Conservation (phyloP, 2,888 invertebrate genomes). For the Gortyna flavago region DNA sequence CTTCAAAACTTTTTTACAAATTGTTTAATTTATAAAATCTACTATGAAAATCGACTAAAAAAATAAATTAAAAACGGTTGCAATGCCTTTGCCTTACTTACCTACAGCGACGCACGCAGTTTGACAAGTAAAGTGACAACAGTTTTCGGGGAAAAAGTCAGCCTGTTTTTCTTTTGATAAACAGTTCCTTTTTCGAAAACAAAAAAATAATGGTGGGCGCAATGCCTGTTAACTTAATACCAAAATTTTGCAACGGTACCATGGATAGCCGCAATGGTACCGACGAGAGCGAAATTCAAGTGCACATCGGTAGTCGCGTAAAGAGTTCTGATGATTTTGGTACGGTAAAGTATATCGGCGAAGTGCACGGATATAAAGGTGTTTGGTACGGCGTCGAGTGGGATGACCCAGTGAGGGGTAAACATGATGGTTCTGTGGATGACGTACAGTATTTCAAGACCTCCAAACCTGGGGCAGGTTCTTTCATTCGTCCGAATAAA, state of each 20-base stretch:
- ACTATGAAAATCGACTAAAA: slow-evolving; percentile 7
- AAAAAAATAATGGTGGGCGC: slow-evolving; percentile 89
- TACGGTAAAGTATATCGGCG: slow-evolving; percentile 94
- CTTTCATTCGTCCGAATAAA: slow-evolving; percentile 96
- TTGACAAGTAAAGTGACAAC: slow-evolving; percentile 67
- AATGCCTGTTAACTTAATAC: slow-evolving; percentile 89
- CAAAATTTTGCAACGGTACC: slow-evolving; percentile 88
- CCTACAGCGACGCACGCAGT: slow-evolving; percentile 19
- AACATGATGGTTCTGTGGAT: slow-evolving; percentile 96
- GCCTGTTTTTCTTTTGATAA: slow-evolving; percentile 86
- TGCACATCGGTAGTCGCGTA: slow-evolving; percentile 86
- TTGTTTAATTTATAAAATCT: not conserved
- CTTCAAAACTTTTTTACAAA: not conserved
- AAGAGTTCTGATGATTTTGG: slow-evolving; percentile 85
- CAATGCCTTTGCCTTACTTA: not conserved
- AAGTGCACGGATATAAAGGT: slow-evolving; percentile 92
- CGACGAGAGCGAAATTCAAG: slow-evolving; percentile 84
- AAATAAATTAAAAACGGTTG: not conserved
- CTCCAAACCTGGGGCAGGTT: slow-evolving; percentile 94
- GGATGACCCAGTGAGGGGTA: slow-evolving; percentile 97
- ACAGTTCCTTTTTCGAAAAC: slow-evolving; percentile 87
- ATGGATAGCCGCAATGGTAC: slow-evolving; percentile 88
- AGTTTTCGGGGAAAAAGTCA: slow-evolving; percentile 78
- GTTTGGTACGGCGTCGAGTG: slow-evolving; percentile 99
- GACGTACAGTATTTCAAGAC: slow-evolving; percentile 95